Evolutionary conservation across 37 sponge, comb jelly and placozoan genomes (phyloP), one percentile per base, ranked within the genome.

Genomic region (Hexactinellida sp.): DNA sequence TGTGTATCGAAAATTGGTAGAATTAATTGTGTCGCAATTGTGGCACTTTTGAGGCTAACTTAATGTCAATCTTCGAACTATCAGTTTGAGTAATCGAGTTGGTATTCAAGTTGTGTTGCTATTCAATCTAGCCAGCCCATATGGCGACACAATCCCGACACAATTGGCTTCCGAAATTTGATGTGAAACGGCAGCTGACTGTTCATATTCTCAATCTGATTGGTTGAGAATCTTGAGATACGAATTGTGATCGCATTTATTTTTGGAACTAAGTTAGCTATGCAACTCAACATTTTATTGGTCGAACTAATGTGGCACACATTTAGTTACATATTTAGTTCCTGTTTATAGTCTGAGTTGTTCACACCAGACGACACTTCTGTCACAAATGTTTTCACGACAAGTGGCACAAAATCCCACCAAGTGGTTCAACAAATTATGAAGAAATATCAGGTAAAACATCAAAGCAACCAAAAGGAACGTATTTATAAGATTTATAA

Each of bases 401-500:
- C 76, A 7, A 28, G 30, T 63, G 28, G 5, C 21, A 23, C 30
- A 32, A 63, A 63, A 63, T 63, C 76, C 3, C 28, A 63, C 3
- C 32, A 63, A 63, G 76, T 63, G 3, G 5, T 63, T 3, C 25
- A 23, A 63, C 76, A 63, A n/a, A 63, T 63, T 32, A 32, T 63
- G 5, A 63, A 63, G 76, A 63, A 63, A 63, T 63, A 63, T n/a
- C 76, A 63, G 76, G 76, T 63, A 32, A n/a, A n/a, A n/a, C n/a
- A n/a, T n/a, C n/a, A n/a, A n/a, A n/a, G n/a, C n/a, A n/a, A n/a
- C n/a, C n/a, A n/a, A n/a, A n/a, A n/a, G n/a, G n/a, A n/a, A n/a
- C n/a, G n/a, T n/a, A n/a, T n/a, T n/a, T n/a, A n/a, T n/a, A n/a
- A n/a, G n/a, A n/a, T n/a, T 25, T n/a, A 7, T 63, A 32, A 32